These are phyloP conservation scores for Hyperoplus immaculatus DNA, from an alignment of 2,797 vertebrate genomes.

Conservation along the genomic window DNA sequence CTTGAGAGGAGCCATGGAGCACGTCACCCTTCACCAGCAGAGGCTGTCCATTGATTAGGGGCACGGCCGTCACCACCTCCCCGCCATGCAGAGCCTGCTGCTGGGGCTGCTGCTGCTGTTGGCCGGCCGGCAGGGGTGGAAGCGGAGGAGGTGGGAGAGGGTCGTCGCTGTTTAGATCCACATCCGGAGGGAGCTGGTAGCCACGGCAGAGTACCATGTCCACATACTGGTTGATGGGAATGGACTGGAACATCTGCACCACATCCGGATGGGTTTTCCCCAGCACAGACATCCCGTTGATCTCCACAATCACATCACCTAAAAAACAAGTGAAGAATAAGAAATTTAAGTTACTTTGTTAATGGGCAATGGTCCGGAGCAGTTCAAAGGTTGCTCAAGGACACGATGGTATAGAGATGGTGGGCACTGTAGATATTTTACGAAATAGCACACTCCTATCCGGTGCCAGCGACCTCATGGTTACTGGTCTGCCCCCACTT, in stretches of 20 bases:
- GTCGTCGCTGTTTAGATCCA: conserved; percentile 77
- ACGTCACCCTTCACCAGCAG: conserved; percentile 89
- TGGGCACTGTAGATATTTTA: too few species aligned
- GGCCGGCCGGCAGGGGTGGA: conserved; percentile 53
- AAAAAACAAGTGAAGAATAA: conserved; percentile 17
- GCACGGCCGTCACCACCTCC: conserved; percentile 90
- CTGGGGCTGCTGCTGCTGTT: too few species aligned
- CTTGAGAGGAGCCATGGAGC: conserved; percentile 87
- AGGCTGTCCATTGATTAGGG: conserved; percentile 85
- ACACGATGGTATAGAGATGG: too few species aligned
- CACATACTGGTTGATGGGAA: conserved; percentile 94
- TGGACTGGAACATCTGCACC: conserved; percentile 98
- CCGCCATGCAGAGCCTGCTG: conserved; percentile 74
- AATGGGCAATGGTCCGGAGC: too few species aligned
- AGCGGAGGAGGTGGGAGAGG: conserved; percentile 79
- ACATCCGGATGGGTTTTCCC: conserved; percentile 99
- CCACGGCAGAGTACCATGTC: conserved; percentile 97
- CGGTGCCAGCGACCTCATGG: too few species aligned
- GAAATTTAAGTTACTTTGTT: neutral
- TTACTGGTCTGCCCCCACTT: too few species aligned
- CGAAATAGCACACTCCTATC: too few species aligned
- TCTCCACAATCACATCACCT: conserved; percentile 98
- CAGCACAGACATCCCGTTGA: conserved; percentile 94
- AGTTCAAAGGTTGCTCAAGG: too few species aligned
- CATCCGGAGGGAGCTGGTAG: conserved; percentile 94